Conservation (phyloP, 2,888 invertebrate species). For the Hydropsyche betteni region DNA sequence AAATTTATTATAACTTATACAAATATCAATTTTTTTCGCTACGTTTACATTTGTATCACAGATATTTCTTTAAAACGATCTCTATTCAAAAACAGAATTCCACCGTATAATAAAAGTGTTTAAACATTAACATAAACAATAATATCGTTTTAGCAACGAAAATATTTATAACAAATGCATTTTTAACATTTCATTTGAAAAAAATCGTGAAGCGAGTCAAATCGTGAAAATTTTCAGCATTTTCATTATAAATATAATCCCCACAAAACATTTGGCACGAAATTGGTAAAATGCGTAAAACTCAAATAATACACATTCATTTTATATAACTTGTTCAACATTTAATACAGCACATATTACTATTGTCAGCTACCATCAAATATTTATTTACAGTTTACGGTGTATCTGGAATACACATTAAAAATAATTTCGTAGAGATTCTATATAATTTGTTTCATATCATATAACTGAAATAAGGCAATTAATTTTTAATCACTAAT, state of each 20-base stretch:
- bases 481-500: constrained; percentile 43
- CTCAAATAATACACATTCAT: background rate
- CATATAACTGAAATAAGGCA: constrained; percentile 44
- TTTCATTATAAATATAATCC: background rate
- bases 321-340: constrained; percentile 26
- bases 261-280: constrained; percentile 18
- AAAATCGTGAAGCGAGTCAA: no score
- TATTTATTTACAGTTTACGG: constrained; percentile 21
- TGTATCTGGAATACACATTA: constrained; percentile 30
- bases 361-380: constrained; percentile 27
- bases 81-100: constrained; percentile 2
- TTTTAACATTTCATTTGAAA: background rate
- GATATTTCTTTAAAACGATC: constrained; percentile 32
- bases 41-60: constrained; percentile 40
- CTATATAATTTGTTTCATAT: constrained; percentile 31
- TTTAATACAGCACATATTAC: constrained; percentile 32
- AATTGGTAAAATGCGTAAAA: constrained; percentile 12
- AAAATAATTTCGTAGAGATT: background rate
- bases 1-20: constrained; percentile 33
- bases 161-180: background rate
- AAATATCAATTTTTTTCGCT: constrained; percentile 34
- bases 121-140: constrained; percentile 1
- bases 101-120: background rate
- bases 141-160: background rate
- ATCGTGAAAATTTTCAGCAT: background rate